Percentiles rank a stretch among this genome's conserved stretches.
These are phyloP conservation scores for Drosophila malerkotliana DNA, from an alignment of 1,140 invertebrate genomes.

Conservation along the genomic window DNA sequence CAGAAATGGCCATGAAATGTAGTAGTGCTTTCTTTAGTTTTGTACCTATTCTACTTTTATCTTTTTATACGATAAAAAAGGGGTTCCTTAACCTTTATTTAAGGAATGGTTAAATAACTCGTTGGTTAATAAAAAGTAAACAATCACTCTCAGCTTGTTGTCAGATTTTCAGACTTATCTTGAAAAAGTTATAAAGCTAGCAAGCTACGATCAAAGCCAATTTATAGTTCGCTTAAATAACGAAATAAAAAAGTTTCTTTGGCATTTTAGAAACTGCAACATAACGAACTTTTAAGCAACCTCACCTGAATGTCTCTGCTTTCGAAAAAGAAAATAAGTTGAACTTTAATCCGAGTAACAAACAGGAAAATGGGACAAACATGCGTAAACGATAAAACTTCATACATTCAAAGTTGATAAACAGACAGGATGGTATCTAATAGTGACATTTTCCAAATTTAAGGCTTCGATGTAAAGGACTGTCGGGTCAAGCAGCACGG, in stretches of 20 bases:
- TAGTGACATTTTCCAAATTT: not conserved
- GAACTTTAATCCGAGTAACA: conserved; percentile 49
- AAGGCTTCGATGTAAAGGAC: not conserved
- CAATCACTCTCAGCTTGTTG: not conserved
- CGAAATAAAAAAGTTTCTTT: conserved; percentile 33
- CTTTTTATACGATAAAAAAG: too few species aligned
- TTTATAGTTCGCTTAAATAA: conserved; percentile 21
- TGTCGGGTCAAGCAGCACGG: too few species aligned
- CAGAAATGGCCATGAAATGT: too few species aligned
- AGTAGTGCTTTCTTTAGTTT: too few species aligned
- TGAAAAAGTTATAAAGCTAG: not conserved
- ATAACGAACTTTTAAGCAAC: conserved; percentile 30
- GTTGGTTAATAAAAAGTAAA: not conserved
- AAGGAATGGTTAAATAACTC: too few species aligned
- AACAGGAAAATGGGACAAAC: conserved; percentile 39
- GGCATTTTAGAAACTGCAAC: conserved; percentile 13
- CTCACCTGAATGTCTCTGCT: not conserved
- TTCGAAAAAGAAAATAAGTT: conserved; percentile 35
- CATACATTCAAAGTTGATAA: not conserved
- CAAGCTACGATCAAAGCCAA: conserved; percentile 18
- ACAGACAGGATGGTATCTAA: not conserved
- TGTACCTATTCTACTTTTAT: too few species aligned
- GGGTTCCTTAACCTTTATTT: too few species aligned
- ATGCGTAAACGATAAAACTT: conserved; percentile 43
- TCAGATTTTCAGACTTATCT: not conserved